Conservation (phyloP, 2,888 invertebrate genomes). For the Dyspetes luteomarginatus region DNA sequence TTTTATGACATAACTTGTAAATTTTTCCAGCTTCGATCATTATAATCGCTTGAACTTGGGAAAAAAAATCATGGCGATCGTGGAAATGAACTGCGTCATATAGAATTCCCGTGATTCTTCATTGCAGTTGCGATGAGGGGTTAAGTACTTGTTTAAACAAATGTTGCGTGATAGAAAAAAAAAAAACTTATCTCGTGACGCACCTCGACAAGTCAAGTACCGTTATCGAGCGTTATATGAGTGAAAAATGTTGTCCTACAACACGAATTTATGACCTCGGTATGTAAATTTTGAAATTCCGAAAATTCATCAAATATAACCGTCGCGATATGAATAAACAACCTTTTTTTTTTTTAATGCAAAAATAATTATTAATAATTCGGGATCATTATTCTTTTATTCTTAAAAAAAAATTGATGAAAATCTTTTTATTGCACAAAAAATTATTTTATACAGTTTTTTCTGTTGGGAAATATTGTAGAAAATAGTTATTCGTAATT, state of each 20-base stretch:
- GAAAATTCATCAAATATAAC: too few relatives aligned
- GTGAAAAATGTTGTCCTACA: background rate
- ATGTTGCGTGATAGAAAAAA: conserved; percentile 2
- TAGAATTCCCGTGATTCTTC: conserved; percentile 3
- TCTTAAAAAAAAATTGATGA: too few relatives aligned
- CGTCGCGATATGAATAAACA: too few relatives aligned
- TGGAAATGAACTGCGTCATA: conserved; percentile 32
- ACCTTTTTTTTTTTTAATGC: too few relatives aligned
- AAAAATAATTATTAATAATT: too few relatives aligned
- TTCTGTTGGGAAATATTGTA: too few relatives aligned
- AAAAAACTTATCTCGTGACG: conserved; percentile 22
- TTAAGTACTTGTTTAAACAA: conserved; percentile 39
- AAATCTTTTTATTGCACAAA: too few relatives aligned
- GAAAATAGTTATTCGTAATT: too few relatives aligned
- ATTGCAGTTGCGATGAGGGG: background rate
- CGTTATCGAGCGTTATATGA: background rate
- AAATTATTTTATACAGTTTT: too few relatives aligned
- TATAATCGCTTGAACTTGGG: background rate
- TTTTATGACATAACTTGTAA: background rate
- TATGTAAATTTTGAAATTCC: background rate
- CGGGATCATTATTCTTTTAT: too few relatives aligned
- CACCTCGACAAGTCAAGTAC: background rate
- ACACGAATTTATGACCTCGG: background rate
- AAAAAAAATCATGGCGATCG: conserved; percentile 2
- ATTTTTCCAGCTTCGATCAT: conserved; percentile 4